Base-by-base conservation (phyloP, 2,888 invertebrate genomes). In the Thymelicus sylvestris region DNA sequence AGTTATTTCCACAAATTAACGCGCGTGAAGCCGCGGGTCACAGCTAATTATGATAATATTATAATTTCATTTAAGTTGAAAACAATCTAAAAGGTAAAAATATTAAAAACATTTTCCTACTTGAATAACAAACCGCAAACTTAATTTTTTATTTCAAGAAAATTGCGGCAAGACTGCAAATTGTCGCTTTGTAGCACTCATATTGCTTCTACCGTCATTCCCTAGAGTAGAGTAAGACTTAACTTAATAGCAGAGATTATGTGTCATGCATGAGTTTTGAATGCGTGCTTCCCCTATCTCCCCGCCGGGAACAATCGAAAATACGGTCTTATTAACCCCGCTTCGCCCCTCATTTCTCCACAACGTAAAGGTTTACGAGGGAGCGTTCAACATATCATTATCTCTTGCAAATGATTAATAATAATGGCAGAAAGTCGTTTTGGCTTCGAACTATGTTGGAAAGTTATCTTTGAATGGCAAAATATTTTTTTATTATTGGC, bases 271-370 rank as follows among this genome's bases (percentile, higher is more conserved):
- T 63, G 68, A 63, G 44, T 47, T 62, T 55, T 57, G 68, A 62
- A 61, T 61, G 38, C 52, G 59, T 48, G 60, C 38, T 48, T 60
- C 67, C 67, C 67, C 67, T 52, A 62, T 63, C 68, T 57, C 38
- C 68, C 68, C 68, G 57, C 19, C 48, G 69, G 64, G 64, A 69
- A 69, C 69, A 69, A 69, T 69, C 64, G 69, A 64, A 69, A 69
- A 69, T 48, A 63, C 69, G 48, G 69, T 48, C 63, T 63, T 64
- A 69, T 69, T 69, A 69, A 69, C 69, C 64, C 64, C 69, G 39
- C 57, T 15, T 57, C 31, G 44, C 52, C 57, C 63, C 47, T 61
- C 38, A 68, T 68, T 64, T 68, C 57, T 38, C 57, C 19, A 44
- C 67, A 41, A 31, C 68, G 63, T 63, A 68, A 68, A 68, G 55